Evolutionary conservation across 2,888 invertebrate genomes (phyloP).

Genomic region (Tanypteryx hageni): DNA sequence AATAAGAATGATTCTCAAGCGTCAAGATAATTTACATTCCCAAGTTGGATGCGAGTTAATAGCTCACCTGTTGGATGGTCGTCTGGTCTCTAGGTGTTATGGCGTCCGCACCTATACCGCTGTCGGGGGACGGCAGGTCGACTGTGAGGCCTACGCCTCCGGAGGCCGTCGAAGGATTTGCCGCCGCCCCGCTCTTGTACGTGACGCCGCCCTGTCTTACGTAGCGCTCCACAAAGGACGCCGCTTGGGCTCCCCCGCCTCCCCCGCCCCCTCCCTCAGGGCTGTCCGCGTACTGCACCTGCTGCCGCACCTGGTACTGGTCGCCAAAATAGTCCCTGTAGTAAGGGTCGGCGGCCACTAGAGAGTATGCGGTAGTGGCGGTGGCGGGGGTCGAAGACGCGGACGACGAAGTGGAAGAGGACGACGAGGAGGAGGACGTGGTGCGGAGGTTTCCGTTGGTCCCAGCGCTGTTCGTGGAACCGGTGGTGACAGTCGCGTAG

Average conservation of each 20-base stretch:
- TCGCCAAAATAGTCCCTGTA: constrained; percentile 88
- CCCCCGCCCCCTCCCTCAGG: constrained; percentile 75
- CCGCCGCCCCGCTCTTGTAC: constrained; percentile 80
- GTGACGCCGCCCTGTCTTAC: constrained; percentile 79
- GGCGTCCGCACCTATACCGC: constrained; percentile 95
- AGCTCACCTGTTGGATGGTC: constrained; percentile 91
- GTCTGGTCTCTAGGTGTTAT: constrained; percentile 94
- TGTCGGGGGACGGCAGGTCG: constrained; percentile 96
- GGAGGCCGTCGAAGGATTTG: constrained; percentile 79
- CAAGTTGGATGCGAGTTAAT: constrained; percentile 60
- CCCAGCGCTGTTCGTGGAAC: not conserved
- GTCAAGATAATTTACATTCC: no score
- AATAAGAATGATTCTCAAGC: no score
- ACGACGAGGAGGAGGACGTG: constrained; percentile 65
- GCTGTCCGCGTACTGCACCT: constrained; percentile 71
- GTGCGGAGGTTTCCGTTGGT: constrained; percentile 66
- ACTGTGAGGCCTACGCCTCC: constrained; percentile 85
- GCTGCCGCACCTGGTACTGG: constrained; percentile 66
- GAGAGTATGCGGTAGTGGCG: constrained; percentile 78
- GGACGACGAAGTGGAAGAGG: constrained; percentile 74
- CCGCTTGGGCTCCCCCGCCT: constrained; percentile 77
- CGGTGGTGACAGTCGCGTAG: constrained; percentile 68
- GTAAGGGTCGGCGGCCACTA: constrained; percentile 74
- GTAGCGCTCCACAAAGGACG: constrained; percentile 83
- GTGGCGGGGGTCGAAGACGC: constrained; percentile 70